Evolutionary conservation across 2,888 invertebrate species (phyloP), one percentile per base, ranked within the genome.

Genomic region (Lypha dubia): DNA sequence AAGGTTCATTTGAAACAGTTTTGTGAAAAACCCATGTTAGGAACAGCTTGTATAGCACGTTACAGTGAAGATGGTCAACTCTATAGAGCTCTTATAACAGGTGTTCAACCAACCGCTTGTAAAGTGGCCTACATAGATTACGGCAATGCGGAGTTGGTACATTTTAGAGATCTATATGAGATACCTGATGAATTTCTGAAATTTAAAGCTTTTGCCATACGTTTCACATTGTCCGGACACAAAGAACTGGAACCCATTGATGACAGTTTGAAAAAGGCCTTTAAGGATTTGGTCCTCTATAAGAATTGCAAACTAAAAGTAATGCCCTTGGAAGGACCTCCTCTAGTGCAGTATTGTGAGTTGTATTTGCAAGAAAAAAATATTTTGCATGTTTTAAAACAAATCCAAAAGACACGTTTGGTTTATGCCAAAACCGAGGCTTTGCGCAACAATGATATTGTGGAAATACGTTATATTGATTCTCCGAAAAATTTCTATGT

Each of bases 101-200:
- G 94, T 87, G 94, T 96, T 56, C 94, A 95, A 46, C 95, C 95
- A 81, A 94, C 94, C 22, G 94, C 95, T 68, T 96, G 95, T 89
- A 96, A 96, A 91, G 93, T 97, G 6, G 96, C 95, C 89, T 97
- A 96, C 90, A 96, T 96, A 38, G 97, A 97, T 91, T 96, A 95
- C 90, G 97, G 97, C 35, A 95, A 96, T 89, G 95, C 95, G 7
- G 96, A 96, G 92, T 93, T 94, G 88, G 94, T 96, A 13, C 93
- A 95, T 0, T 94, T 95, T 85, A 94, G 94, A 86, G 94, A 95
- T 87, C 94, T 97, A 65, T 97, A 94, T 91, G 95, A 96, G 90
- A 95, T 97, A 87, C 96, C 97, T 0, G 93, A 94, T 80, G 94
- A 95, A 88, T 95, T 94, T 91, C 93, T 96, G 1, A 93, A 94